A percentile compares a stretch with the other conserved stretches of the same genome.
Conservation (phyloP, 2,888 invertebrate genomes). For the Nephrotoma appendiculata region DNA sequence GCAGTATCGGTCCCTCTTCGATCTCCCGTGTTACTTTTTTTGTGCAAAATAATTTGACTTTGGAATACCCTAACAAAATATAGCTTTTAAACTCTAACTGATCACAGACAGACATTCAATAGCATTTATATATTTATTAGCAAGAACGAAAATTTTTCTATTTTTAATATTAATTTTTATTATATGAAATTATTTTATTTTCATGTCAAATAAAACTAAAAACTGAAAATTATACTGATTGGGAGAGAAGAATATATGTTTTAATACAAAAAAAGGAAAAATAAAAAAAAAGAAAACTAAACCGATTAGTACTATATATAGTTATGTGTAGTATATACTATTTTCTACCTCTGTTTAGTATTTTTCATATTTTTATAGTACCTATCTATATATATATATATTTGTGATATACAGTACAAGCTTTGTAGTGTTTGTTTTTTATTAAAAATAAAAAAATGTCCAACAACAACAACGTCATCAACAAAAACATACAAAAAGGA, state of each 20-base stretch:
- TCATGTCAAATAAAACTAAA: not conserved
- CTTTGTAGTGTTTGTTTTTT: not conserved
- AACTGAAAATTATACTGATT: not conserved
- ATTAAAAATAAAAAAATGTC: not conserved
- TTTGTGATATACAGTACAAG: not conserved
- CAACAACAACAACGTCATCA: not conserved
- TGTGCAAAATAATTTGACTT: too few species aligned
- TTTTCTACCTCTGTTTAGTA: not conserved
- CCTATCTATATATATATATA: too few species aligned
- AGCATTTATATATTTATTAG: not conserved
- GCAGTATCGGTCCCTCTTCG: too few species aligned
- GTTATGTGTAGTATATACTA: not conserved
- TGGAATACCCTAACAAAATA: too few species aligned
- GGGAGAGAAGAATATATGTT: not conserved
- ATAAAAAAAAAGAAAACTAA: not conserved
- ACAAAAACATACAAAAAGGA: not conserved
- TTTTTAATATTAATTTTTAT: not conserved
- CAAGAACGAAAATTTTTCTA: not conserved
- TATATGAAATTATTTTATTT: not conserved
- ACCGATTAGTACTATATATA: not conserved
- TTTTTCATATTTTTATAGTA: not conserved
- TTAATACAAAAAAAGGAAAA: too few species aligned
- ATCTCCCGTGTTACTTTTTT: too few species aligned
- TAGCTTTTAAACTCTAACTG: not conserved
- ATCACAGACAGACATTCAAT: not conserved